Evolutionary conservation across 2,888 invertebrate species (phyloP).

Genomic region (Bombylius discolor): DNA sequence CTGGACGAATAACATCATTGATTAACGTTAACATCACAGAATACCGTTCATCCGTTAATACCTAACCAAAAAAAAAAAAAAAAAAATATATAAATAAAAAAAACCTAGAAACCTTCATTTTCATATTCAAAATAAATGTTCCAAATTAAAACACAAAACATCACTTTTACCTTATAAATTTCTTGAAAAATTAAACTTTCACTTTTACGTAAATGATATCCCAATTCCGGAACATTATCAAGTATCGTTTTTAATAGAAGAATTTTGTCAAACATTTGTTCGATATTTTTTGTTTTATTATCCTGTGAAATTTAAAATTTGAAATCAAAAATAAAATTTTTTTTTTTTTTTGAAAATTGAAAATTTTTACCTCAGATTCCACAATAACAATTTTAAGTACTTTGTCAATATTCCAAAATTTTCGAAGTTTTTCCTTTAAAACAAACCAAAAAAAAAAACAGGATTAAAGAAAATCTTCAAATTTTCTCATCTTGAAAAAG

Average conservation of each 20-base stretch:
- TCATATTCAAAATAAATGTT: background rate
- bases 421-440: constrained; percentile 46
- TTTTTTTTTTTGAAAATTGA: too few species aligned
- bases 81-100: too few species aligned
- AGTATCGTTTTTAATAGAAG: constrained; percentile 64
- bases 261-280: constrained; percentile 64
- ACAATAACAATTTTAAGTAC: constrained; percentile 32
- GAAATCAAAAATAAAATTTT: background rate
- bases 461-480: background rate
- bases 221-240: constrained; percentile 54
- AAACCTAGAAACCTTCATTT: too few species aligned
- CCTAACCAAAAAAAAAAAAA: background rate
- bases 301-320: background rate
- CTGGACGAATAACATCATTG: constrained; percentile 41
- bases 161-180: constrained; percentile 7
- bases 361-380: background rate
- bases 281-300: constrained; percentile 39
- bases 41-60: constrained; percentile 8
- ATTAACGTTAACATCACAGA: constrained; percentile 22
- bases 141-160: background rate
- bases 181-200: constrained; percentile 19
- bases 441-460: background rate
- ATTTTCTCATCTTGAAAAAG: constrained; percentile 30
- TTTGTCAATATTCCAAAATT: constrained; percentile 66
- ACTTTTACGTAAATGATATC: constrained; percentile 2